Evolutionary conservation across 2,797 vertebrate species (phyloP).

Genomic region (Acridotheres tristis): DNA sequence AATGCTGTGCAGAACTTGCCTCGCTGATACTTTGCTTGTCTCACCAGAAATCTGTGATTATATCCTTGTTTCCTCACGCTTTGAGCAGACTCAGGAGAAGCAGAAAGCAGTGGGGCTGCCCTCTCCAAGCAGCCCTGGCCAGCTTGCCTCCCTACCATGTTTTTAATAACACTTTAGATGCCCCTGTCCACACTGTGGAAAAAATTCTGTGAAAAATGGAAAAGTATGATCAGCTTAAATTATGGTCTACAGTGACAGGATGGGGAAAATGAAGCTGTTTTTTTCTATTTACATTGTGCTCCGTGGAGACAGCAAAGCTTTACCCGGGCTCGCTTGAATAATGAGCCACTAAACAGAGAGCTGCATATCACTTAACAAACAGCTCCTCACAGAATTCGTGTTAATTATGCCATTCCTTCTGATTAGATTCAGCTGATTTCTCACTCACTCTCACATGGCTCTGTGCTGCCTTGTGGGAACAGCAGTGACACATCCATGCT

Average conservation of each 20-base stretch:
- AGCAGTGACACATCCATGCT: slow-evolving; percentile 25
- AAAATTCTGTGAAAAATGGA: slow-evolving; percentile 3
- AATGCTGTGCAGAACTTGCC: neutral
- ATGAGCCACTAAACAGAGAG: neutral
- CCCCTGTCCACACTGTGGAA: neutral
- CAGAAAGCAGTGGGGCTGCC: neutral
- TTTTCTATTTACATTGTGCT: neutral
- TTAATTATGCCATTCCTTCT: slow-evolving; percentile 52
- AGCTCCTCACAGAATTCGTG: neutral
- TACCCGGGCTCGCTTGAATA: neutral
- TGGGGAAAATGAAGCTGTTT: slow-evolving; percentile 1
- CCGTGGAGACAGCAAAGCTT: neutral
- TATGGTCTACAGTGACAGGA: neutral
- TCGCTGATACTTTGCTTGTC: neutral
- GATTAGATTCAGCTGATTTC: slow-evolving; percentile 58
- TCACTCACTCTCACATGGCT: slow-evolving; percentile 46
- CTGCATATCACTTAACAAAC: neutral
- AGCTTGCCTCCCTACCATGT: neutral
- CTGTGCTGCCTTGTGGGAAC: neutral
- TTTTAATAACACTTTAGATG: neutral
- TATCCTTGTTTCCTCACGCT: neutral
- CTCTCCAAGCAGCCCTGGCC: neutral
- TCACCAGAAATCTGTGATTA: neutral
- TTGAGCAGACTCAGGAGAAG: neutral
- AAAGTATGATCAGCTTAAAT: neutral